Conservation (phyloP, 2,113 vertebrate species). For the Tylochromis polylepis region DNA sequence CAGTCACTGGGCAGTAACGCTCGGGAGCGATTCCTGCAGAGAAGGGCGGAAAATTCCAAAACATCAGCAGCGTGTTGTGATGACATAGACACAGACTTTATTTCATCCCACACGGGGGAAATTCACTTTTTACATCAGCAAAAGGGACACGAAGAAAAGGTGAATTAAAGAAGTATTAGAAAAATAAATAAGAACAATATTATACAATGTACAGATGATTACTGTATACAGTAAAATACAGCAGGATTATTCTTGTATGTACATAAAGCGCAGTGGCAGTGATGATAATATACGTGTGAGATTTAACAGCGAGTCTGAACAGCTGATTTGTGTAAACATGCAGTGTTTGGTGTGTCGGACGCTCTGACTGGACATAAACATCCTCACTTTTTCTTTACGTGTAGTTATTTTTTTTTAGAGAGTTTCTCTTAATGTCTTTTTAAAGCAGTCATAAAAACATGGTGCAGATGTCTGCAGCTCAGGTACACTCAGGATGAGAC, state of each 20-base stretch:
- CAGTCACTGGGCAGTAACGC: neutral
- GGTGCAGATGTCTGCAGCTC: neutral
- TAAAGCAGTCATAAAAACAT: neutral
- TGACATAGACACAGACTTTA: neutral
- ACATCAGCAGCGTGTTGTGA: neutral
- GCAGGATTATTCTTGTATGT: too few relatives aligned
- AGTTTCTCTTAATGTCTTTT: neutral
- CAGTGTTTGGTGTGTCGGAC: neutral
- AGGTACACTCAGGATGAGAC: neutral
- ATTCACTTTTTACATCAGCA: neutral
- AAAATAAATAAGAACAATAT: too few relatives aligned
- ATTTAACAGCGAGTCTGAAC: neutral
- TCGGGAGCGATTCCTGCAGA: fast-evolving
- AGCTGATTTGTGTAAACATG: neutral
- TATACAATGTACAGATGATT: too few relatives aligned
- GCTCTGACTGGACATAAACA: neutral
- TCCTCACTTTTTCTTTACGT: fast-evolving
- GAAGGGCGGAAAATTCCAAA: neutral
- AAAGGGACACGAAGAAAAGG: neutral
- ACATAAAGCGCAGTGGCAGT: fast-evolving
- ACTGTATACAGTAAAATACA: neutral
- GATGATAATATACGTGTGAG: neutral
- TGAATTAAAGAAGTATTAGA: neutral
- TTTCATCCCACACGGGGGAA: neutral
- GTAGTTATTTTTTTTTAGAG: neutral